Conservation (phyloP, 64 coral and sea anemone genomes). For the Montipora sp. region DNA sequence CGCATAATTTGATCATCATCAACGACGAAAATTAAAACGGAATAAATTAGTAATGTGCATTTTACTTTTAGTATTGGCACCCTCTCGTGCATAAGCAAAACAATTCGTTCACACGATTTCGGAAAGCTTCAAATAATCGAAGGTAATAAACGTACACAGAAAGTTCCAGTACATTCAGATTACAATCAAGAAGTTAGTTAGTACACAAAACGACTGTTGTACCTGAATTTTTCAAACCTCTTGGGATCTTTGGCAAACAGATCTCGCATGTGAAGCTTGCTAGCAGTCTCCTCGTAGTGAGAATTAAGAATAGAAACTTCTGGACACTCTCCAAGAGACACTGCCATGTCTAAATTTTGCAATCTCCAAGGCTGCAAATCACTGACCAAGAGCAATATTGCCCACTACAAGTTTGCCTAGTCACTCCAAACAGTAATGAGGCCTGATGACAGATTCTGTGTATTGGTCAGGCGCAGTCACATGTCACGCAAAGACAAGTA, state of each 20-base stretch:
- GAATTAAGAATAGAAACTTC: conserved; percentile 51
- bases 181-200: not conserved
- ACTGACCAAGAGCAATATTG: not conserved
- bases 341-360: conserved; percentile 17
- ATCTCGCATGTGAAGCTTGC: conserved; percentile 71
- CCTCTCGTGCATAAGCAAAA: no score
- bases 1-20: no score
- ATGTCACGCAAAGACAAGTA: not conserved
- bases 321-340: conserved; percentile 23
- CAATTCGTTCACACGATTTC: no score
- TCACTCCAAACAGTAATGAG: not conserved
- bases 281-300: conserved; percentile 50
- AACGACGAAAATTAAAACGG: no score
- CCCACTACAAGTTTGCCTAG: not conserved
- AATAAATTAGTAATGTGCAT: no score
- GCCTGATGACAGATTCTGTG: not conserved
- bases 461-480: not conserved
- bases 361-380: not conserved
- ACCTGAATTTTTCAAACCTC: conserved; percentile 83
- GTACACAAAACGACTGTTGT: not conserved
- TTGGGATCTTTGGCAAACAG: conserved; percentile 69
- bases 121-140: no score
- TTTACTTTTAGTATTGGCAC: no score
- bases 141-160: no score
- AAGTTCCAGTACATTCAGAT: not conserved